Evolutionary conservation across 2,113 vertebrate species (phyloP).

Genomic region (Silurus meridionalis): DNA sequence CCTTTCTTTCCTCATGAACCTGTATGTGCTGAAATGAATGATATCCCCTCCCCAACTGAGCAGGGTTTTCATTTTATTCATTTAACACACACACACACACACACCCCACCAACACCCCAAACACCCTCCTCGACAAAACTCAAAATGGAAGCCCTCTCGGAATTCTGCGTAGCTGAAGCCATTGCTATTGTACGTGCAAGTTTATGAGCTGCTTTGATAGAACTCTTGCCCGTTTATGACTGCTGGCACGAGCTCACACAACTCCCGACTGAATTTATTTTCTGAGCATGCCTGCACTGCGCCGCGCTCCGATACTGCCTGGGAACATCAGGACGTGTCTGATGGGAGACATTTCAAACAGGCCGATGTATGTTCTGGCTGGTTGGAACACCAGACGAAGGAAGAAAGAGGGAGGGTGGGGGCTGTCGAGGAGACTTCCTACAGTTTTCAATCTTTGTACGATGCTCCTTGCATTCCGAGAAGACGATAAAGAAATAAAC

Average conservation of each 20-base stretch:
- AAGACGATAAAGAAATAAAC: conserved; percentile 58
- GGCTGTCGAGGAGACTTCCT: conserved; percentile 48
- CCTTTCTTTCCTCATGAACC: conserved; percentile 30
- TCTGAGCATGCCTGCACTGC: conserved; percentile 44
- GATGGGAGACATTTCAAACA: conserved; percentile 62
- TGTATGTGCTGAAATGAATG: conserved; percentile 32
- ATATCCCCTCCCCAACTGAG: conserved; percentile 11
- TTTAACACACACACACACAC: neutral
- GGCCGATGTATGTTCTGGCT: conserved; percentile 53
- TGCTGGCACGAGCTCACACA: conserved; percentile 46
- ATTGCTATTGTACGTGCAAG: conserved; percentile 39
- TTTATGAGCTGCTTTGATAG: conserved; percentile 56
- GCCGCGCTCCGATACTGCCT: conserved; percentile 44
- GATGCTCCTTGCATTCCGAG: conserved; percentile 54
- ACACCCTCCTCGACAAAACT: neutral
- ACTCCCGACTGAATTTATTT: conserved; percentile 55
- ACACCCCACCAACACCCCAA: too few species aligned
- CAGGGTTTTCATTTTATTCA: conserved; percentile 20
- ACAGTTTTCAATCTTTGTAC: conserved; percentile 61
- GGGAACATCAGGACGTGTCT: conserved; percentile 53
- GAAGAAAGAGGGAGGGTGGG: conserved; percentile 20
- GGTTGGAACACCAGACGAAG: conserved; percentile 55
- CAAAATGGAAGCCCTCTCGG: conserved; percentile 30
- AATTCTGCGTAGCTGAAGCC: conserved; percentile 36
- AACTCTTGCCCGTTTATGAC: conserved; percentile 53